These are phyloP conservation scores for Hyalella azteca DNA, from an alignment of 2,888 invertebrate species.

Conservation along the genomic window DNA sequence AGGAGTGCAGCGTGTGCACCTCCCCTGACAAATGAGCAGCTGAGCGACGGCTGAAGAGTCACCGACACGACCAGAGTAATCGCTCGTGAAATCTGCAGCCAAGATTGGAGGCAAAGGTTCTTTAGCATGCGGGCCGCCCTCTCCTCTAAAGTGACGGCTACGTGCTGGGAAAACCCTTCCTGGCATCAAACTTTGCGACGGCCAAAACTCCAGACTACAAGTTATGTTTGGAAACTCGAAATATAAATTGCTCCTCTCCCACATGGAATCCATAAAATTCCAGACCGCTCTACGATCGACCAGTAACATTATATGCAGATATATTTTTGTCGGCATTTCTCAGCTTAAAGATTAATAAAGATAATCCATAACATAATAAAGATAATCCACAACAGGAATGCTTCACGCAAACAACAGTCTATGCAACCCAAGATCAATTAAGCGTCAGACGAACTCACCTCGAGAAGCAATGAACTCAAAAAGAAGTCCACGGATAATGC, in stretches of 20 bases:
- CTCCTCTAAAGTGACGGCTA: conserved; percentile 23
- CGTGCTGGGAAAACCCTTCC: conserved; percentile 11
- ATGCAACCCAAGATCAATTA: too few species aligned
- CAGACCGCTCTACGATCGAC: not conserved
- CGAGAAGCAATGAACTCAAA: not conserved
- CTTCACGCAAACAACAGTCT: too few species aligned
- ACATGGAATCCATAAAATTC: not conserved
- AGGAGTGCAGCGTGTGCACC: not conserved
- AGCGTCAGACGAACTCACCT: too few species aligned
- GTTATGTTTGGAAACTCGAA: conserved; percentile 5
- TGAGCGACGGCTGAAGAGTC: not conserved
- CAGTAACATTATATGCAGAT: too few species aligned
- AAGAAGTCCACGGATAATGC: not conserved
- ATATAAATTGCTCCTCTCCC: not conserved
- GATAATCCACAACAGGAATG: too few species aligned
- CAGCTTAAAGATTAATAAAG: too few species aligned
- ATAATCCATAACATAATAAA: too few species aligned
- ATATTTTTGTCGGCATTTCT: too few species aligned
- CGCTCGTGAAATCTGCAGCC: conserved; percentile 19
- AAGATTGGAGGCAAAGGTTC: not conserved
- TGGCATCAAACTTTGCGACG: not conserved
- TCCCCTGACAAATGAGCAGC: conserved; percentile 16
- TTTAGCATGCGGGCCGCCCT: conserved; percentile 22
- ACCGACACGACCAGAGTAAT: conserved; percentile 18
- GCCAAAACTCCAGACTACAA: not conserved